Conservation (phyloP, 2,797 vertebrate species). For the Pseudocheirus occidentalis region DNA sequence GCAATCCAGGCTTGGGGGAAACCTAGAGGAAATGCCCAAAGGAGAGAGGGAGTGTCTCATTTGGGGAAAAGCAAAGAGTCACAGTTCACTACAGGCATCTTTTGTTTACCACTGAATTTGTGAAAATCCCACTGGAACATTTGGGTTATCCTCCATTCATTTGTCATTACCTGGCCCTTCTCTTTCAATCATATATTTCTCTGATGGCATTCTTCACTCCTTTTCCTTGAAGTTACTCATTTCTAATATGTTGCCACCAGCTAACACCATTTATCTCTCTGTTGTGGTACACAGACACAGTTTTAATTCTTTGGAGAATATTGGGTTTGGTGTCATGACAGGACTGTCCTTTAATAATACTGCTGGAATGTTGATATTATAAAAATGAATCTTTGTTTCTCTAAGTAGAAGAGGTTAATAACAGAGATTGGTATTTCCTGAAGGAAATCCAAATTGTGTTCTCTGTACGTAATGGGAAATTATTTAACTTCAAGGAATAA, state of each 20-base stretch:
- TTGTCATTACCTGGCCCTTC: not conserved
- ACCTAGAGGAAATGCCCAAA: not conserved
- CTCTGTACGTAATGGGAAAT: not conserved
- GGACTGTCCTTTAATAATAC: not conserved
- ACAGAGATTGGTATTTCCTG: not conserved
- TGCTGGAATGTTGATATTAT: not conserved
- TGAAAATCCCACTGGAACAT: not conserved
- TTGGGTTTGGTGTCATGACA: not conserved
- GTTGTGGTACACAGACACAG: not conserved
- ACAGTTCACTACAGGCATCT: not conserved
- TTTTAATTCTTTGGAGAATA: not conserved
- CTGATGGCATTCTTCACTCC: not conserved
- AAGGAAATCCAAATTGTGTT: not conserved
- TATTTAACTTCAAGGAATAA: not conserved
- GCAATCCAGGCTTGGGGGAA: no score
- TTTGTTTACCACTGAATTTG: not conserved
- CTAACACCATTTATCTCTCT: not conserved
- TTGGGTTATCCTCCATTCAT: not conserved
- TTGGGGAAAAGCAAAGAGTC: not conserved
- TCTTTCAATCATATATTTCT: not conserved
- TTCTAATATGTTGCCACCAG: not conserved
- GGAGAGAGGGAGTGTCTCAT: not conserved
- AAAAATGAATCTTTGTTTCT: not conserved
- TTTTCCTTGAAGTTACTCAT: not conserved
- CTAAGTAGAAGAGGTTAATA: not conserved